Percentiles rank a stretch among this genome's conserved stretches.
These are phyloP conservation scores for Drepana falcataria DNA, from an alignment of 2,888 invertebrate genomes.

Conservation along the genomic window DNA sequence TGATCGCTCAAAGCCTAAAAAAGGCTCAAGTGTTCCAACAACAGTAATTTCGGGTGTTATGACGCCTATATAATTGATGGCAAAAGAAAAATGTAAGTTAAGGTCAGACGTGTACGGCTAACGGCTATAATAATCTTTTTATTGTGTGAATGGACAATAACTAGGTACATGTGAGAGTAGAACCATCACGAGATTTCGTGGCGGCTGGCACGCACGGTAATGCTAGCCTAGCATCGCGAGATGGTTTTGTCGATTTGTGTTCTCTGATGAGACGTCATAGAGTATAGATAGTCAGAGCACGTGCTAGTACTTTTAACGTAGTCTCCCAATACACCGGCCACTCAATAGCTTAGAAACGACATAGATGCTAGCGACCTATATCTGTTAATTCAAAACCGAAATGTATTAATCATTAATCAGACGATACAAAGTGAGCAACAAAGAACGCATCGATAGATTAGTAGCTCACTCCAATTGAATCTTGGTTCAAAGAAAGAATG, in stretches of 20 bases:
- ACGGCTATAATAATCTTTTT: conserved; percentile 24
- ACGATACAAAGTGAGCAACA: neutral
- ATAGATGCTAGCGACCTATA: neutral
- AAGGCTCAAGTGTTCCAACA: conserved; percentile 1
- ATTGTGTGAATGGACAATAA: conserved; percentile 22
- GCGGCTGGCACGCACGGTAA: conserved; percentile 23
- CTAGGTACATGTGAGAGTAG: conserved; percentile 24
- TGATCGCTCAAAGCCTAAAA: neutral
- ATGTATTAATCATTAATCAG: neutral
- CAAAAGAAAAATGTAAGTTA: conserved; percentile 16
- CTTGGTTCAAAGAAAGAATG: neutral
- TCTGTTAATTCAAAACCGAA: neutral
- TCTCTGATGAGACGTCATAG: too few species aligned
- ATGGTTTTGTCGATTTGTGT: too few species aligned
- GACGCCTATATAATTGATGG: conserved; percentile 9
- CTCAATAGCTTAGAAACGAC: neutral
- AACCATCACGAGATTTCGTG: conserved; percentile 46
- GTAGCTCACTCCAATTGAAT: neutral
- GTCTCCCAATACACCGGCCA: neutral
- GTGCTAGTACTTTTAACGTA: neutral
- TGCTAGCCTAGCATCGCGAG: too few species aligned
- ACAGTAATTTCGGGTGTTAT: conserved; percentile 6
- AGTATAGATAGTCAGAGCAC: too few species aligned
- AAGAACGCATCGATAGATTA: neutral
- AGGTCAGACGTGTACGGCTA: conserved; percentile 24